phyloP scores from a whole-genome alignment of 2,113 vertebrate species.

The Rousettus leschenaultii region DNA sequence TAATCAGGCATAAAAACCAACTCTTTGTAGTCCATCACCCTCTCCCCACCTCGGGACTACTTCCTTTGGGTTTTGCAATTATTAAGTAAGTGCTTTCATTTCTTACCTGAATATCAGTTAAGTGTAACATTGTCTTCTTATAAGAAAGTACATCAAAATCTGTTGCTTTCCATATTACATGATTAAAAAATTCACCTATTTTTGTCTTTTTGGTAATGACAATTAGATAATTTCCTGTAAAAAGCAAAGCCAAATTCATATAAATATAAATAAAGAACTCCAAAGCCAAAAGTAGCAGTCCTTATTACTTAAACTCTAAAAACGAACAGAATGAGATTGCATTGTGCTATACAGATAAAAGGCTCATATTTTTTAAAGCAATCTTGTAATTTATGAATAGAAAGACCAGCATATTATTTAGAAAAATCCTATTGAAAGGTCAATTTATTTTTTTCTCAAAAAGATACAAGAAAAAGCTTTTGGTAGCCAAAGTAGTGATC shows the following conservation, averaged over 20 bases:
- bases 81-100: neutral
- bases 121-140: slow-evolving; percentile 96
- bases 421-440: neutral
- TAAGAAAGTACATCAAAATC: slow-evolving; percentile 97
- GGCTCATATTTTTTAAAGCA: neutral
- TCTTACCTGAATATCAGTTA: slow-evolving; percentile 96
- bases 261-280: neutral
- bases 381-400: neutral
- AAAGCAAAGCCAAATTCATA: slow-evolving; percentile 10
- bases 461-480: slow-evolving; percentile 10
- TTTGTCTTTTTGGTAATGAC: slow-evolving; percentile 96
- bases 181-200: slow-evolving; percentile 93
- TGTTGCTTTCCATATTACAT: slow-evolving; percentile 93
- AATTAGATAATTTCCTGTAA: slow-evolving; percentile 93
- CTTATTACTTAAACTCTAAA: neutral
- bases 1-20: neutral
- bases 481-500: neutral
- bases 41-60: too few species aligned
- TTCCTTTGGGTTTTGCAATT: neutral
- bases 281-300: neutral
- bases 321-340: neutral
- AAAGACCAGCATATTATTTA: neutral
- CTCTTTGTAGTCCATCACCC: neutral
- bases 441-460: neutral
- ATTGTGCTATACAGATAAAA: neutral